Percentiles rank a stretch among this genome's conserved stretches.
phyloP scores from a whole-genome alignment of 2,797 vertebrate species.

The Sebastes cheni region DNA sequence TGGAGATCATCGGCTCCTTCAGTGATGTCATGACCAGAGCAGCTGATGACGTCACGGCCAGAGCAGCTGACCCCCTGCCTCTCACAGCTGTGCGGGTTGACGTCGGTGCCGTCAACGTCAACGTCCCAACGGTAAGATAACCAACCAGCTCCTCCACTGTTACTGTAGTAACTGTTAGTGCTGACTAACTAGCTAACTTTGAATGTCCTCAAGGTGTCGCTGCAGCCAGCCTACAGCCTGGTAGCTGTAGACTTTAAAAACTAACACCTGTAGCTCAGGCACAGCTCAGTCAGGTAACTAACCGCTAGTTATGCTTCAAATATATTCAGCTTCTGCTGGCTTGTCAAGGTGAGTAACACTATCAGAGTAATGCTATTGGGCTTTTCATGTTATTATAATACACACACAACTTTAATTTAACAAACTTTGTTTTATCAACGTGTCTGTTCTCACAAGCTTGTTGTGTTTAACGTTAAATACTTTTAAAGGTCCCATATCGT shows the following conservation, averaged over 20 bases:
- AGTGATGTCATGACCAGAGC: background rate
- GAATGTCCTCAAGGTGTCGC: too few species aligned
- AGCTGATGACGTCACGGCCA: background rate
- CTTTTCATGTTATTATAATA: background rate
- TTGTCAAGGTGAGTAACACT: background rate
- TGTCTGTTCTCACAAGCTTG: too few species aligned
- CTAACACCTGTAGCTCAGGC: background rate
- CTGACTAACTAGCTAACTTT: too few species aligned
- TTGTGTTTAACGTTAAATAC: too few species aligned
- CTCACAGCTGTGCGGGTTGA: conserved; percentile 21
- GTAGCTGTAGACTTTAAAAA: background rate
- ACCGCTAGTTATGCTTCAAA: too few species aligned
- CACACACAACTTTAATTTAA: too few species aligned
- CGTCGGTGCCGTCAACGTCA: conserved; percentile 26
- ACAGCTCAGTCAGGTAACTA: too few species aligned
- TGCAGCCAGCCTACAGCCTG: background rate
- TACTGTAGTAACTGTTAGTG: background rate
- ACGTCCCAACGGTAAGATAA: conserved; percentile 52
- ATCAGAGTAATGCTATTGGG: background rate
- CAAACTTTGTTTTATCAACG: too few species aligned
- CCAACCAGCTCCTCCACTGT: rapidly evolving
- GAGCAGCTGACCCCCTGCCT: conserved; percentile 6
- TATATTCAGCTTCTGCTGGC: background rate
- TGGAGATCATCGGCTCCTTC: conserved; percentile 67
- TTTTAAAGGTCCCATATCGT: too few species aligned